A percentile compares a stretch with the other conserved stretches of the same genome.
These are phyloP conservation scores for Drosophila asahinai DNA, from an alignment of 1,140 invertebrate genomes.

Conservation along the genomic window DNA sequence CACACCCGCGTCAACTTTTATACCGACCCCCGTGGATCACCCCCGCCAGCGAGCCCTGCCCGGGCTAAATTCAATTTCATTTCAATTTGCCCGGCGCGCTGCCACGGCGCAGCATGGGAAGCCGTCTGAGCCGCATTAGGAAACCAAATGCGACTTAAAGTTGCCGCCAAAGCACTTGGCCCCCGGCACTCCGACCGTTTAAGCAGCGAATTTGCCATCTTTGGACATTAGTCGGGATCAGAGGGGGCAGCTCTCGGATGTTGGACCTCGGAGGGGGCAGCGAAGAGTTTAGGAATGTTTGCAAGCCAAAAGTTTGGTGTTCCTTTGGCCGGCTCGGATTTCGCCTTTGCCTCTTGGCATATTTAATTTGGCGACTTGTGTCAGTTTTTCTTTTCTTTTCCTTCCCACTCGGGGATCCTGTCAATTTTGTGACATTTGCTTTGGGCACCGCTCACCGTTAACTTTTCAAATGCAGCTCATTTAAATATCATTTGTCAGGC, in stretches of 20 bases:
- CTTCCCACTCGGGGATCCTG: conserved; percentile 50
- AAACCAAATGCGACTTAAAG: conserved; percentile 63
- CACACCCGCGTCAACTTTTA: conserved; percentile 68
- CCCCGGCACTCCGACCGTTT: conserved; percentile 53
- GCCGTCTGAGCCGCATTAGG: conserved; percentile 53
- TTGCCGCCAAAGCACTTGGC: conserved; percentile 27
- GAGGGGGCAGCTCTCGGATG: not conserved
- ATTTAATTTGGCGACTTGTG: conserved; percentile 78
- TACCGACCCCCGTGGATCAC: not conserved
- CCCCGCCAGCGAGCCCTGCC: conserved; percentile 9
- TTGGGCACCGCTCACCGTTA: conserved; percentile 40
- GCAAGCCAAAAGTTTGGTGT: conserved; percentile 57
- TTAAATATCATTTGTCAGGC: conserved; percentile 76
- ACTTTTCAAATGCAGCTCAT: conserved; percentile 80
- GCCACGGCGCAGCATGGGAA: conserved; percentile 15
- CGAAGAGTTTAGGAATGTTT: conserved; percentile 66
- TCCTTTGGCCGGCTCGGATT: conserved; percentile 61
- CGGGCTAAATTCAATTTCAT: conserved; percentile 72
- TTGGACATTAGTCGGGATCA: conserved; percentile 40
- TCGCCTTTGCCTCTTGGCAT: conserved; percentile 69
- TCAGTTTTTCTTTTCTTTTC: conserved; percentile 40
- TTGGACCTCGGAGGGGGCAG: not conserved
- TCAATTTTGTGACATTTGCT: conserved; percentile 67
- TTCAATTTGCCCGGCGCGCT: conserved; percentile 56
- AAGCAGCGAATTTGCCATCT: conserved; percentile 55